These are phyloP conservation scores for Cisticola juncidis DNA, from an alignment of 2,113 vertebrate genomes.

Conservation along the genomic window DNA sequence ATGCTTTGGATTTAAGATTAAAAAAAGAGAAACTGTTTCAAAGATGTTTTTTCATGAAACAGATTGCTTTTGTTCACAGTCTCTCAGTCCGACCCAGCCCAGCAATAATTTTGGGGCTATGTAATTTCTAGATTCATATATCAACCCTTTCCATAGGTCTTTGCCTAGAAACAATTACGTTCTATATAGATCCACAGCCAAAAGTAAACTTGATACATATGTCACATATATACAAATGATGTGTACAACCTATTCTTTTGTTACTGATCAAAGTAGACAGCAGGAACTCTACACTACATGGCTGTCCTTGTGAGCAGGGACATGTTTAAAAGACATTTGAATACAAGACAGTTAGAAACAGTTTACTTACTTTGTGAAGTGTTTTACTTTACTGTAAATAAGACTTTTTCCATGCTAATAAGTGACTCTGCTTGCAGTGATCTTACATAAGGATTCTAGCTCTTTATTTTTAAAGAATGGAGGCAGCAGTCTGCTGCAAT, in stretches of 20 bases:
- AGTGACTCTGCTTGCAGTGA: neutral
- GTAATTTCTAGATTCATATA: neutral
- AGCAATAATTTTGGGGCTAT: neutral
- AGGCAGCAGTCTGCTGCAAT: neutral
- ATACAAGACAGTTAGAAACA: neutral
- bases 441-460: neutral
- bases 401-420: neutral
- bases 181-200: neutral
- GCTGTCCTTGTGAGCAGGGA: neutral
- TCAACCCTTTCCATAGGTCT: neutral
- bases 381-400: neutral
- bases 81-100: neutral
- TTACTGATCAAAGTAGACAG: neutral
- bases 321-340: neutral
- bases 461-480: neutral
- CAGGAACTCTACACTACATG: neutral
- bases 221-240: neutral
- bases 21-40: neutral
- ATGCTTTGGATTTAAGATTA: neutral
- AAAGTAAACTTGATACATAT: neutral
- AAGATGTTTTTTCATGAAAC: neutral
- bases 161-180: neutral
- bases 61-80: neutral
- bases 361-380: neutral
- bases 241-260: neutral